Evolutionary conservation across 2,113 vertebrate genomes (phyloP).

Genomic region (Pitta sordida): DNA sequence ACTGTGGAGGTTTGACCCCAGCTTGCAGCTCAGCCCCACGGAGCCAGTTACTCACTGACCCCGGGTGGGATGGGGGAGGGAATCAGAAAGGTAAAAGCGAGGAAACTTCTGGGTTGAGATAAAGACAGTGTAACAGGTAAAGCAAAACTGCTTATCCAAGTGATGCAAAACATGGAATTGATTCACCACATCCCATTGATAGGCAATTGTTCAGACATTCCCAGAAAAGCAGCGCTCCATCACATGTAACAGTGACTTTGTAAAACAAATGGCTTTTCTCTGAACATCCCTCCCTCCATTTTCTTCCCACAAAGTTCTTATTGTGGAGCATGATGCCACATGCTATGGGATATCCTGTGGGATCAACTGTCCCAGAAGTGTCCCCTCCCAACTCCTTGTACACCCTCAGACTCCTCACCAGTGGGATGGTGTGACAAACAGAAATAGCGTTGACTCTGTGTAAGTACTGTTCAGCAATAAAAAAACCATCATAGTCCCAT

Average conservation of each 20-base stretch:
- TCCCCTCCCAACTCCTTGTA: not conserved
- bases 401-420: accelerated
- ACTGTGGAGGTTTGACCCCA: not conserved
- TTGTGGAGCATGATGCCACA: not conserved
- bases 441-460: not conserved
- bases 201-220: not conserved
- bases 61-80: too few species aligned
- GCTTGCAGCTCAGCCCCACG: not conserved
- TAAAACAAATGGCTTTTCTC: accelerated
- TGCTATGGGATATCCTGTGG: not conserved
- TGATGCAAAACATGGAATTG: not conserved
- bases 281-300: not conserved
- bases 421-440: too few species aligned
- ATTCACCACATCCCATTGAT: not conserved
- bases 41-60: accelerated
- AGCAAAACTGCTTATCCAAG: not conserved
- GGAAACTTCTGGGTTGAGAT: not conserved
- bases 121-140: not conserved
- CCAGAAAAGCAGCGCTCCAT: not conserved
- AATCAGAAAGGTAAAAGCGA: not conserved
- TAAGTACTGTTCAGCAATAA: not conserved
- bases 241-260: accelerated
- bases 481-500: not conserved
- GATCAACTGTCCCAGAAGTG: not conserved
- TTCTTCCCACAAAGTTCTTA: not conserved